Evolutionary conservation across 1,140 invertebrate genomes (phyloP).

Genomic region (Planococcus citri): DNA sequence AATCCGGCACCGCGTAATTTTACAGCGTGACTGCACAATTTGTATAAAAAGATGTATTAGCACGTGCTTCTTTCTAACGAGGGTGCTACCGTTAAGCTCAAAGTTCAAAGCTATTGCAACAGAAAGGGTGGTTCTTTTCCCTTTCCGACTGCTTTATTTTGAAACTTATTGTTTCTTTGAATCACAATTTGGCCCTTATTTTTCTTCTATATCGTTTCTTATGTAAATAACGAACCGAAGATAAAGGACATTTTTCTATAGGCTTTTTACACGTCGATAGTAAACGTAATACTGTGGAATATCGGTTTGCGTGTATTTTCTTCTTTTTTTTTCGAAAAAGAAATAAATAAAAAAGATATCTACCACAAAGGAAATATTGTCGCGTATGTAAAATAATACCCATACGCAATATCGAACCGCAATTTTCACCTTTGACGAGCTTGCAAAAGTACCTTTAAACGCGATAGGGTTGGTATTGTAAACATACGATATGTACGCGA

Average conservation of each 20-base stretch:
- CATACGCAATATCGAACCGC: too few species aligned
- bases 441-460: too few species aligned
- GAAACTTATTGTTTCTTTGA: constrained; percentile 18
- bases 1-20: constrained; percentile 8
- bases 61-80: constrained; percentile 14
- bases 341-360: not conserved
- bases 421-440: too few species aligned
- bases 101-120: not conserved
- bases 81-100: not conserved
- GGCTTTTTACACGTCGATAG: not conserved
- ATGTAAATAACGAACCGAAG: constrained; percentile 12
- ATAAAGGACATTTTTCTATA: constrained; percentile 1
- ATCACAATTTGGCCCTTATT: constrained; percentile 13
- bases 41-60: constrained; percentile 20
- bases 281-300: not conserved
- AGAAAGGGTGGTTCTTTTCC: not conserved
- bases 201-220: constrained; percentile 15
- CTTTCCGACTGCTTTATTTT: not conserved
- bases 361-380: not conserved
- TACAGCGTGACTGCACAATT: not conserved
- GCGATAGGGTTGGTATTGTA: too few species aligned
- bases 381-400: too few species aligned
- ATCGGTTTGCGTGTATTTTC: not conserved
- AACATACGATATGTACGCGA: too few species aligned
- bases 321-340: not conserved